phyloP scores from a whole-genome alignment of 2,888 invertebrate species.

The Erebia palarica region DNA sequence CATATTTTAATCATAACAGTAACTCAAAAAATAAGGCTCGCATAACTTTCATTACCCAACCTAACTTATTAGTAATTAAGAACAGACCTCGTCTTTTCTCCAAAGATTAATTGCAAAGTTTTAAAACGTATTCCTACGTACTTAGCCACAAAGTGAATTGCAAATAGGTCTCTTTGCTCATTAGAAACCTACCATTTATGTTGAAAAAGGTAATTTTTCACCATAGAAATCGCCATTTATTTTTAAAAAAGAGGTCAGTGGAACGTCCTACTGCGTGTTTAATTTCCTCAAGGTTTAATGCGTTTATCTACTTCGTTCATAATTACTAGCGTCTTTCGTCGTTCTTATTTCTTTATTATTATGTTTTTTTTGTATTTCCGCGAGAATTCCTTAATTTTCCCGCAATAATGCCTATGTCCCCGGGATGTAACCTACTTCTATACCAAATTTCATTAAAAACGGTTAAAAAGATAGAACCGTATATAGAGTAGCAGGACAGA shows the following conservation, averaged over 20 bases:
- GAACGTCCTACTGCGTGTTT: slow-evolving; percentile 9
- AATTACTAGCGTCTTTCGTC: too few species aligned
- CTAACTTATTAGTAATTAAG: slow-evolving; percentile 36
- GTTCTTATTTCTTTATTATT: too few species aligned
- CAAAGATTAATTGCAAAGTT: slow-evolving; percentile 34
- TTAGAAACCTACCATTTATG: slow-evolving; percentile 29
- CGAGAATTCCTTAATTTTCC: too few species aligned
- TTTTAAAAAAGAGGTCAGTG: slow-evolving; percentile 19
- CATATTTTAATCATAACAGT: too few species aligned
- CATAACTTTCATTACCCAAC: slow-evolving; percentile 5
- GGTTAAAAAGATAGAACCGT: too few species aligned
- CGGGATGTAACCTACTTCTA: too few species aligned
- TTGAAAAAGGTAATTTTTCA: slow-evolving; percentile 25
- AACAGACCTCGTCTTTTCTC: slow-evolving; percentile 20
- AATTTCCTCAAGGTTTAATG: slow-evolving; percentile 12
- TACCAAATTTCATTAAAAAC: too few species aligned
- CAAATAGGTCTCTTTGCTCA: slow-evolving; percentile 28
- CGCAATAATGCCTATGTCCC: too few species aligned
- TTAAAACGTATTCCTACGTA: slow-evolving; percentile 25
- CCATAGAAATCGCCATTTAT: slow-evolving; percentile 16
- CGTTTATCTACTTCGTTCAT: too few species aligned
- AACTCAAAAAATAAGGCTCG: neutral
- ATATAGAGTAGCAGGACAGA: too few species aligned
- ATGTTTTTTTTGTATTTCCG: too few species aligned
- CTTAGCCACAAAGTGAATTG: slow-evolving; percentile 25